phyloP scores from a whole-genome alignment of 1,140 invertebrate species.

The Lerema accius region DNA sequence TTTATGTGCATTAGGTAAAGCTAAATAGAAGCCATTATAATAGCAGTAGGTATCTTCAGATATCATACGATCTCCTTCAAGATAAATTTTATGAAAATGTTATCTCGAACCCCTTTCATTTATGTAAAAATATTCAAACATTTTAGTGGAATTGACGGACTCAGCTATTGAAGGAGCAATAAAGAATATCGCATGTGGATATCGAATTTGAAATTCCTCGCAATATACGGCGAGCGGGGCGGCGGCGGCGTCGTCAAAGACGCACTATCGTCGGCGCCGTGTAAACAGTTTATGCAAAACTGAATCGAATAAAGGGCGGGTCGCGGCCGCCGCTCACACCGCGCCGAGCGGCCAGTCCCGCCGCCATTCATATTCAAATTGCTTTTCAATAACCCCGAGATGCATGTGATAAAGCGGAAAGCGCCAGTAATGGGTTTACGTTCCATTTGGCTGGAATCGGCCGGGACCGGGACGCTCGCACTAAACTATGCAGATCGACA shows the following conservation, averaged over 20 bases:
- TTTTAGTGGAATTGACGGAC: conserved; percentile 24
- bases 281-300: conserved; percentile 48
- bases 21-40: too few species aligned
- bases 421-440: background rate
- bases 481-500: background rate
- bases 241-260: conserved; percentile 22
- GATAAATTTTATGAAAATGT: background rate
- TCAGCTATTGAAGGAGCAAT: conserved; percentile 25
- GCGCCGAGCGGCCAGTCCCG: conserved; percentile 1
- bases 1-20: too few species aligned
- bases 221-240: conserved; percentile 11
- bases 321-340: conserved; percentile 20
- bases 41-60: background rate
- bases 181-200: conserved; percentile 33
- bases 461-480: background rate
- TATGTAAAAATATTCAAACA: conserved; percentile 3
- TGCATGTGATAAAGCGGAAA: conserved; percentile 6
- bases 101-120: conserved; percentile 9
- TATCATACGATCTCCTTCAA: background rate
- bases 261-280: conserved; percentile 33
- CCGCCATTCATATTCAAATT: conserved; percentile 30
- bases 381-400: conserved; percentile 16
- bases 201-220: conserved; percentile 40
- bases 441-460: background rate
- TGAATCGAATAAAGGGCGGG: conserved; percentile 42